Evolutionary conservation across 2,797 vertebrate species (phyloP), one percentile per base, ranked within the genome.

Genomic region (Peromyscus nudipes): DNA sequence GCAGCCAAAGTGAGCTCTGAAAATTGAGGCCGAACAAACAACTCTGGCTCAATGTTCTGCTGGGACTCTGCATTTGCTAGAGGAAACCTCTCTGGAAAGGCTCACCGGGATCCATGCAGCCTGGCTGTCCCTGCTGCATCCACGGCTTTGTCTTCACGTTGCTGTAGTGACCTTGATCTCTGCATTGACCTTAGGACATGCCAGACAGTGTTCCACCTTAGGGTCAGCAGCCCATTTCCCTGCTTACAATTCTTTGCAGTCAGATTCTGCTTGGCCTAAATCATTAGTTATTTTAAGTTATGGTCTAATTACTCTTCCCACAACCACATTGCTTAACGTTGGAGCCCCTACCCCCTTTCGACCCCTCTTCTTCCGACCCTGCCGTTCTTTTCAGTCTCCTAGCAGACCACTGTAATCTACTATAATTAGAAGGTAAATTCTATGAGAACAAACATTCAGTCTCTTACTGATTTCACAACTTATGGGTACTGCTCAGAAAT

Each of bases 341-440:
- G 8, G 2, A 40, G 31, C 4, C 9, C 43, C n/a, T 31, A 83
- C 71, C 23, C 76, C 25, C 14, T 80, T 85, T 49, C 27, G 23
- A 14, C 69, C 12, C 4, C 52, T 16, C 31, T 62, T n/a, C 34
- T 25, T 25, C 14, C 81, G n/a, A 29, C 37, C 25, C 29, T 40
- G 29, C 1, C 73, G 25, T 67, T 75, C n/a, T 79, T 62, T 76
- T 4, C 40, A 8, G 29, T 75, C 27, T 64, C 0, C 2, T 40
- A 21, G 87, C 31, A 7, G 13, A 60, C 60, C 17, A 75, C 76
- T 81, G 71, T 81, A 73, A 89, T 27, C 29, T 64, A 29, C 19
- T 89, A 4, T 40, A 91, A 97, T 94, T 71, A 80, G 21, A 80
- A 71, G 49, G 37, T 34, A 86, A 89, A 13, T 83, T n/a, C 34